phyloP scores from a whole-genome alignment of 2,797 vertebrate species.

The Trachurus trachurus region DNA sequence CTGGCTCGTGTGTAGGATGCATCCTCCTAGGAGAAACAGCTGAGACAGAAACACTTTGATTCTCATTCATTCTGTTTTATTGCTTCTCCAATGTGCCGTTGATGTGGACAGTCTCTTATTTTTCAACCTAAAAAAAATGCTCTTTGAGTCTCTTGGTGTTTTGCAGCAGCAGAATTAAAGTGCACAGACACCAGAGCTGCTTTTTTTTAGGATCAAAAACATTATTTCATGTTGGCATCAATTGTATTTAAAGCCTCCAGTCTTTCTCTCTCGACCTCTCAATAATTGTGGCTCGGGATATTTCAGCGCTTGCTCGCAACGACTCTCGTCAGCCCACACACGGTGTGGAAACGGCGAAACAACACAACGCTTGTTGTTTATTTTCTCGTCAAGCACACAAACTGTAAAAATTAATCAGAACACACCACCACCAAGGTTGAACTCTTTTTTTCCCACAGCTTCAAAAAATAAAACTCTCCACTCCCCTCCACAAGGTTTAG shows the following conservation, averaged over 20 bases:
- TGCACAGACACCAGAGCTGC: background rate
- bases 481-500: background rate
- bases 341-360: conserved; percentile 11
- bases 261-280: background rate
- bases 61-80: conserved; percentile 24
- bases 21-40: background rate
- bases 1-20: conserved; percentile 31
- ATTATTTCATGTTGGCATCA: background rate
- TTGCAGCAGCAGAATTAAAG: background rate
- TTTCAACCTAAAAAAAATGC: background rate
- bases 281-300: background rate
- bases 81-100: conserved; percentile 22
- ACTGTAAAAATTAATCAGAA: background rate
- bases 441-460: background rate
- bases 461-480: background rate
- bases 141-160: background rate
- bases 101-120: background rate
- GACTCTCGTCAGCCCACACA: conserved; percentile 41
- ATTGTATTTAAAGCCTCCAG: background rate
- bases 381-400: background rate
- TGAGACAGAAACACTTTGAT: conserved; percentile 16
- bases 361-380: background rate
- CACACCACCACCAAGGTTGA: background rate
- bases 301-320: conserved; percentile 10
- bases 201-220: background rate